phyloP scores from a whole-genome alignment of 2,113 vertebrate genomes.

The Syngnathoides biaculeatus region DNA sequence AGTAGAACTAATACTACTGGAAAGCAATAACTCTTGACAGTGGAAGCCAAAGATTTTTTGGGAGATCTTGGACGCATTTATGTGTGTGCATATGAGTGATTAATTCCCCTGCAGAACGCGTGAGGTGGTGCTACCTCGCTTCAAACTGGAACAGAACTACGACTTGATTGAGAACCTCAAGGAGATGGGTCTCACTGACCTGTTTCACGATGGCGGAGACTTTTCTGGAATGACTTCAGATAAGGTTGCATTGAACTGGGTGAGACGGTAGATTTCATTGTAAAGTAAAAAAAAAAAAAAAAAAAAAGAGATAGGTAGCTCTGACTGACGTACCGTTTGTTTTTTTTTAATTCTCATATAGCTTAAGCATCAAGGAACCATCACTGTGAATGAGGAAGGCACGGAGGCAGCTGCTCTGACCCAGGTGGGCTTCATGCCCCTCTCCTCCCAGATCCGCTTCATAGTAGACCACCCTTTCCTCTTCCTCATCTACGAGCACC shows the following conservation, averaged over 20 bases:
- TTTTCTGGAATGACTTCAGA: constrained; percentile 84
- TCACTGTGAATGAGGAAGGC: constrained; percentile 95
- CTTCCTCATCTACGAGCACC: constrained; percentile 93
- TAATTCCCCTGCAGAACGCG: constrained; percentile 77
- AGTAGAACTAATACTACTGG: background rate
- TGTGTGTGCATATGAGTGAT: background rate
- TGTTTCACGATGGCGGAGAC: constrained; percentile 80
- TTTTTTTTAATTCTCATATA: constrained; percentile 37
- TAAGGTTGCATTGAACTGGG: constrained; percentile 81
- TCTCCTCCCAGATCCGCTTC: constrained; percentile 89
- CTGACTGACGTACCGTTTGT: background rate
- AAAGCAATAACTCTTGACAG: background rate
- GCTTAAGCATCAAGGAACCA: constrained; percentile 92
- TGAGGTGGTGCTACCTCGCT: constrained; percentile 87
- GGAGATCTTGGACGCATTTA: background rate
- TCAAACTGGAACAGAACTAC: constrained; percentile 91
- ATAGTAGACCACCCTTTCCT: constrained; percentile 85
- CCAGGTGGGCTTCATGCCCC: constrained; percentile 90
- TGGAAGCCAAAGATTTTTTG: background rate
- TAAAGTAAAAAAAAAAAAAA: background rate
- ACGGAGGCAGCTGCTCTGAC: constrained; percentile 88
- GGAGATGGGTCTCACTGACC: constrained; percentile 82
- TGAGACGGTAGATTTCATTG: constrained; percentile 49
- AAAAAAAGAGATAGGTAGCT: background rate
- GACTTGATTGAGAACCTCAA: constrained; percentile 83